phyloP scores from a whole-genome alignment of 2,888 invertebrate genomes.

The Hirtodrosophila histrioides region DNA sequence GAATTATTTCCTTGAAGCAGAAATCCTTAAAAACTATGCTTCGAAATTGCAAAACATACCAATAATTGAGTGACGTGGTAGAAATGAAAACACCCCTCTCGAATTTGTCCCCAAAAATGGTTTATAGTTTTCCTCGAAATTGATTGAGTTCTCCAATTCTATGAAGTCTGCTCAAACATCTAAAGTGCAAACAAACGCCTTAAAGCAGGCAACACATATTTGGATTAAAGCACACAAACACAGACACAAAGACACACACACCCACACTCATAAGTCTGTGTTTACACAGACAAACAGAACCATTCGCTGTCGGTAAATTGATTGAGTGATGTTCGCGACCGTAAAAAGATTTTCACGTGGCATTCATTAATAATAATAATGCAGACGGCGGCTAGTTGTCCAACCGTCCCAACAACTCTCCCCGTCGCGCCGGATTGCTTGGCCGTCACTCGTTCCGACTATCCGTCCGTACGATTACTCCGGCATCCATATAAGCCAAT shows the following conservation, averaged over 20 bases:
- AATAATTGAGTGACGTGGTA: too few species aligned
- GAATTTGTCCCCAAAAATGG: slow-evolving; percentile 14
- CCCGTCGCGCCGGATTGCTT: not conserved
- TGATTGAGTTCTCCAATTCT: slow-evolving; percentile 47
- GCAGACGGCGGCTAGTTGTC: slow-evolving; percentile 56
- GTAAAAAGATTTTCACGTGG: slow-evolving; percentile 75
- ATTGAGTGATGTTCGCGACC: slow-evolving; percentile 70
- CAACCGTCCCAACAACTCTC: slow-evolving; percentile 6
- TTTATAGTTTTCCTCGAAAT: slow-evolving; percentile 21
- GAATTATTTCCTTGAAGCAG: too few species aligned
- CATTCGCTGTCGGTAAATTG: slow-evolving; percentile 52
- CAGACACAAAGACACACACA: not conserved
- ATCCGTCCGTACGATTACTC: slow-evolving; percentile 9
- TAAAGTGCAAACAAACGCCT: slow-evolving; percentile 32
- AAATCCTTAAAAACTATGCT: too few species aligned
- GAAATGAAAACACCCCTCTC: not conserved
- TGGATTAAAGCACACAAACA: slow-evolving; percentile 6
- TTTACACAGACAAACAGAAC: slow-evolving; percentile 9
- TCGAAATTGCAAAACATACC: too few species aligned
- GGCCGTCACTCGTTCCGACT: slow-evolving; percentile 1
- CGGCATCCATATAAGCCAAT: slow-evolving; percentile 68
- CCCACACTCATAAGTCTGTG: not conserved
- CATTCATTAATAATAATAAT: slow-evolving; percentile 80
- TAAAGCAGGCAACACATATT: slow-evolving; percentile 14
- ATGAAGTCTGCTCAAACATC: slow-evolving; percentile 39